Conservation (phyloP, 2,797 vertebrate species). For the Amniataba percoides region DNA sequence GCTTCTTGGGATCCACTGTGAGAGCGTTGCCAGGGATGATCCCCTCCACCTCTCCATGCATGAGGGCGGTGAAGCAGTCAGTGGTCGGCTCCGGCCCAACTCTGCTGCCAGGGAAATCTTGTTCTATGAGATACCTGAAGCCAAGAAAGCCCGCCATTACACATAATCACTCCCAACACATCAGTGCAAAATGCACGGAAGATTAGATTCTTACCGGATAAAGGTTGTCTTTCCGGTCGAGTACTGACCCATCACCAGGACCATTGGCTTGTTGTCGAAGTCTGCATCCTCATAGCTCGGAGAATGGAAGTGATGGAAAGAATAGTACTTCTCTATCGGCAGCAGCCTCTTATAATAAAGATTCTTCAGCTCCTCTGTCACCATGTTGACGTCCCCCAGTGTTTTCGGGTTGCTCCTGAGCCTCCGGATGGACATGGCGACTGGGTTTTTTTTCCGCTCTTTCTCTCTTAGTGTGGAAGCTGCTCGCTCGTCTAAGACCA, state of each 20-base stretch:
- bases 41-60: constrained; percentile 88
- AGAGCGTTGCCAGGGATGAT: constrained; percentile 91
- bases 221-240: constrained; percentile 94
- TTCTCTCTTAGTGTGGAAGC: constrained; percentile 26
- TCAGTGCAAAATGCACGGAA: not conserved
- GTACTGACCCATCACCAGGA: constrained; percentile 92
- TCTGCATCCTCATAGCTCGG: constrained; percentile 90
- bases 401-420: constrained; percentile 85
- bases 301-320: constrained; percentile 90
- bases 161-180: not conserved
- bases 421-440: constrained; percentile 62
- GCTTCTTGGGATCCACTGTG: constrained; percentile 90
- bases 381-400: constrained; percentile 84
- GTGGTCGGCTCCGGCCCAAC: constrained; percentile 94
- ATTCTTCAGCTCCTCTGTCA: constrained; percentile 89
- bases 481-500: constrained; percentile 46
- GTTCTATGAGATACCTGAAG: constrained; percentile 90
- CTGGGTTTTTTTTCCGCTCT: constrained; percentile 6
- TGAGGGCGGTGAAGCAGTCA: constrained; percentile 92
- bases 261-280: constrained; percentile 93
- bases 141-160: not conserved
- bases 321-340: constrained; percentile 89
- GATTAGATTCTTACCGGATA: constrained; percentile 80
- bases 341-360: constrained; percentile 89
- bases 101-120: constrained; percentile 91